Percentiles rank a stretch among this genome's conserved stretches.
These are phyloP conservation scores for Shargacucullia verbasci DNA, from an alignment of 2,888 invertebrate species.

Conservation along the genomic window DNA sequence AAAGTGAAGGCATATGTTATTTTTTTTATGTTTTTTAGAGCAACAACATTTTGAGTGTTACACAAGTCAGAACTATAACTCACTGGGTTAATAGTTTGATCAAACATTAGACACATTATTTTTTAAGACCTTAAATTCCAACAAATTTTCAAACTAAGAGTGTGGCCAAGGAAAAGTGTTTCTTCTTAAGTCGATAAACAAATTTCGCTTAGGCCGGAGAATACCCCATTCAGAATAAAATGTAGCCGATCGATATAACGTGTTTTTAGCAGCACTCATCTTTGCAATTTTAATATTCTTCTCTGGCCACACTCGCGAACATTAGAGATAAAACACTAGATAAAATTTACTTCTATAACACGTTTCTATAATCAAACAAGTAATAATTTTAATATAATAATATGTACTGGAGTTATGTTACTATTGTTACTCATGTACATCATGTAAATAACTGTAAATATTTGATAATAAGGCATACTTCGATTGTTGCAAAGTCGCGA, in stretches of 20 bases:
- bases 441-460: slow-evolving; percentile 44
- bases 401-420: slow-evolving; percentile 42
- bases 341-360: slow-evolving; percentile 51
- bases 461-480: slow-evolving; percentile 47
- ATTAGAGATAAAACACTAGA: slow-evolving; percentile 35
- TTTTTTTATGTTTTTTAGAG: slow-evolving; percentile 6
- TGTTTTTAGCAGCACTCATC: too few species aligned
- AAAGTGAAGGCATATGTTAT: slow-evolving; percentile 24
- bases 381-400: slow-evolving; percentile 45
- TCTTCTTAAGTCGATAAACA: too few species aligned
- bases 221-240: too few species aligned
- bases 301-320: slow-evolving; percentile 41
- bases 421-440: slow-evolving; percentile 44
- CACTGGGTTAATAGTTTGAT: slow-evolving; percentile 43
- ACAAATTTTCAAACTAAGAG: slow-evolving; percentile 20
- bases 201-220: too few species aligned
- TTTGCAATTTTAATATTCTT: slow-evolving; percentile 1
- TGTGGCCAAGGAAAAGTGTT: slow-evolving; percentile 22
- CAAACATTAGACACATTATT: slow-evolving; percentile 50
- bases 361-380: slow-evolving; percentile 36
- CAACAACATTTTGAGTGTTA: neutral
- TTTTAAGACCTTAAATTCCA: slow-evolving; percentile 31
- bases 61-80: neutral
- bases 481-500: slow-evolving; percentile 28
- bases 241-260: too few species aligned